Percentiles rank a stretch among this genome's conserved stretches.
These are phyloP conservation scores for Camelus dromedarius DNA, from an alignment of 2,113 vertebrate genomes.

Conservation along the genomic window DNA sequence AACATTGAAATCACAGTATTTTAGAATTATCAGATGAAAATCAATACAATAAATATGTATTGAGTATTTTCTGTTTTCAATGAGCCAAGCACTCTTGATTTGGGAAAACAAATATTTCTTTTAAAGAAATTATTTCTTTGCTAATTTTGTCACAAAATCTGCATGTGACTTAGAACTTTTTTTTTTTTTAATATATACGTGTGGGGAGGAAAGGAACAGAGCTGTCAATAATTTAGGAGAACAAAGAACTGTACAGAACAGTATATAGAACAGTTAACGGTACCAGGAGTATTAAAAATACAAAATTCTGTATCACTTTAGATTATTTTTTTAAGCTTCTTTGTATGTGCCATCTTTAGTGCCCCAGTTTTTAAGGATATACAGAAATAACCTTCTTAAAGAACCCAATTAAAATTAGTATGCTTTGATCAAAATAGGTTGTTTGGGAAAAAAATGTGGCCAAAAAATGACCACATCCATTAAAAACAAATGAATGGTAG, in stretches of 20 bases:
- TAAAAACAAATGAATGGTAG: neutral
- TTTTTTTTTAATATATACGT: neutral
- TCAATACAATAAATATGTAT: neutral
- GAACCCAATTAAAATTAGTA: neutral
- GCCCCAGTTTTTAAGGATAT: neutral
- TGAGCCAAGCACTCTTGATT: neutral
- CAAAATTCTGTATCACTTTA: neutral
- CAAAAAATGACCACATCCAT: neutral
- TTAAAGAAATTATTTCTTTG: neutral
- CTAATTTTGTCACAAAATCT: slow-evolving; percentile 28
- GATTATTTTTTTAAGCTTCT: slow-evolving; percentile 37
- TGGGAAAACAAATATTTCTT: neutral
- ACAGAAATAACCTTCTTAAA: neutral
- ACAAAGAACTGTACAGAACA: neutral
- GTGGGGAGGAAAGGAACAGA: neutral
- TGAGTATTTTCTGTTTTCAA: slow-evolving; percentile 7
- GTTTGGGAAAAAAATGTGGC: neutral
- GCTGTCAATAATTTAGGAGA: neutral
- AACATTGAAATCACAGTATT: neutral
- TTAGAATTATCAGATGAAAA: slow-evolving; percentile 4
- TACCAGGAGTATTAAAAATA: neutral
- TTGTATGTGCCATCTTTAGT: neutral
- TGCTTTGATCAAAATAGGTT: neutral
- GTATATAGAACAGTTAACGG: neutral
- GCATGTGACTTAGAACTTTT: neutral